These are phyloP conservation scores for Semicossyphus pulcher DNA, from an alignment of 2,113 vertebrate genomes.

Conservation along the genomic window DNA sequence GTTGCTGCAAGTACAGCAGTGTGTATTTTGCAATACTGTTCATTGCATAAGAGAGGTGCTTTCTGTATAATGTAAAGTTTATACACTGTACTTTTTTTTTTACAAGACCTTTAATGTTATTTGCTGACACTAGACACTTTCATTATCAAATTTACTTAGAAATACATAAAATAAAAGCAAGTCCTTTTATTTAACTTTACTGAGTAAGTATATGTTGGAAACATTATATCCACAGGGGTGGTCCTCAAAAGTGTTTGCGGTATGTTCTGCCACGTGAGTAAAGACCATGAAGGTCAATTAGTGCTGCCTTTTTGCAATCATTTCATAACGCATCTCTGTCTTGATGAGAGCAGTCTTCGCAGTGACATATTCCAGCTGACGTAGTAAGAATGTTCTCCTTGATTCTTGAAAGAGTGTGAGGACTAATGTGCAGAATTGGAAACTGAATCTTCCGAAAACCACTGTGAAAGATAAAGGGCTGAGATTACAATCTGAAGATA, in stretches of 20 bases:
- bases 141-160: conserved; percentile 55
- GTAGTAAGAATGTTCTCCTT: conserved; percentile 41
- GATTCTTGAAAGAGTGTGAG: conserved; percentile 31
- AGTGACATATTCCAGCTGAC: conserved; percentile 18
- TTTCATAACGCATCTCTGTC: conserved; percentile 47
- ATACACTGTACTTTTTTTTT: conserved; percentile 75
- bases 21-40: conserved; percentile 42
- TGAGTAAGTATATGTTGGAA: conserved; percentile 42
- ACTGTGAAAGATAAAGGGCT: conserved; percentile 68
- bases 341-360: conserved; percentile 44
- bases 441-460: conserved; percentile 56
- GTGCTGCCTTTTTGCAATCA: background rate
- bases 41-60: conserved; percentile 27
- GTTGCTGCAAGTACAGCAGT: conserved; percentile 41
- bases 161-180: conserved; percentile 33
- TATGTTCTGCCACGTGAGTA: conserved; percentile 35
- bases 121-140: conserved; percentile 70
- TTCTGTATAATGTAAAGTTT: conserved; percentile 55
- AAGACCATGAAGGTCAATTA: conserved; percentile 23
- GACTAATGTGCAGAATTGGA: conserved; percentile 29
- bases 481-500: conserved; percentile 53
- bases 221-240: conserved; percentile 42
- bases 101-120: conserved; percentile 67
- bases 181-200: conserved; percentile 58
- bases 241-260: conserved; percentile 38